These are phyloP conservation scores for Panthera uncia DNA, from an alignment of 2,113 vertebrate genomes.

Conservation along the genomic window DNA sequence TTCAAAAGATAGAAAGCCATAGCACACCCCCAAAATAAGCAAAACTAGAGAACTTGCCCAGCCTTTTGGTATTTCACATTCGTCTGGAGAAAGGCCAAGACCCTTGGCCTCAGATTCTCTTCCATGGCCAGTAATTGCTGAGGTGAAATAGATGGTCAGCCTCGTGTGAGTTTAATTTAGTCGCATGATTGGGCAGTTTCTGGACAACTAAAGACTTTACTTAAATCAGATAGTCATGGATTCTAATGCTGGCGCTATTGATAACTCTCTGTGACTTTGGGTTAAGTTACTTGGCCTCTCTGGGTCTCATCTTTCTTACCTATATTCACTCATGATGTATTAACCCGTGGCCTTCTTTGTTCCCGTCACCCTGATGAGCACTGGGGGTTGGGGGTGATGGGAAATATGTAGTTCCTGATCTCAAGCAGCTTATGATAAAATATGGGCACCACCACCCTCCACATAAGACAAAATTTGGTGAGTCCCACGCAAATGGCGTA, in stretches of 20 bases:
- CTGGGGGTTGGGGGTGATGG: background rate
- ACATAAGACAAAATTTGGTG: background rate
- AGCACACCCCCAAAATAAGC: slow-evolving; percentile 68
- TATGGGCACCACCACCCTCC: background rate
- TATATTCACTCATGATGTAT: background rate
- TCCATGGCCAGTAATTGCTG: background rate
- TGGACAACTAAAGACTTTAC: background rate
- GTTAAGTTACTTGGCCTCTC: background rate
- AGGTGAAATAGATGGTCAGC: background rate
- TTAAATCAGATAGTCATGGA: background rate
- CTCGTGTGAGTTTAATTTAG: background rate
- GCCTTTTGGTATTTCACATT: background rate
- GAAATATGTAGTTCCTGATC: background rate
- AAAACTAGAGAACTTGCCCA: slow-evolving; percentile 10
- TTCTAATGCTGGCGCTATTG: background rate
- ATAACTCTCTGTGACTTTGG: background rate
- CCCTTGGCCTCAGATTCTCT: background rate
- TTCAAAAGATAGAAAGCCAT: slow-evolving; percentile 80
- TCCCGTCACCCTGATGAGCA: background rate
- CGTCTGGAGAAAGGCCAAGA: background rate
- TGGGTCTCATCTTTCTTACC: background rate
- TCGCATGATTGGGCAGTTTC: background rate
- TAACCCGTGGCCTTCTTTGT: background rate
- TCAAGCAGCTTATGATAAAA: background rate
- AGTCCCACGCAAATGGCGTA: background rate